These are phyloP conservation scores for Rhaphigaster nebulosa DNA, from an alignment of 2,888 invertebrate species.

Conservation along the genomic window DNA sequence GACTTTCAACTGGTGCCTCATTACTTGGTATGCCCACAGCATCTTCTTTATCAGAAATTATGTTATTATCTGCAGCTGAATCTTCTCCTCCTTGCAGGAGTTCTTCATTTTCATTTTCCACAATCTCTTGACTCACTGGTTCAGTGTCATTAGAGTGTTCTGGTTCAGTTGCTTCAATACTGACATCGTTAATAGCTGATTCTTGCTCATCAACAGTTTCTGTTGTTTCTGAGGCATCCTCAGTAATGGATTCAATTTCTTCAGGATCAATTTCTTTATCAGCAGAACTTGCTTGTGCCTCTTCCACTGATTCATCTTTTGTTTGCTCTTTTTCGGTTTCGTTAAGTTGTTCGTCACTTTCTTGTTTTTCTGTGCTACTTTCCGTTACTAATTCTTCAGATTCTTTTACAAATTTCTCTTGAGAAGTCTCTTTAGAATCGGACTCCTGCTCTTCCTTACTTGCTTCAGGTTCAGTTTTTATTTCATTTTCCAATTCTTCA, in stretches of 20 bases:
- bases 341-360: constrained; percentile 66
- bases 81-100: not conserved
- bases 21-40: not conserved
- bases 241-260: not conserved
- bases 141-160: constrained; percentile 3
- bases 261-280: not conserved
- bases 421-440: constrained; percentile 66
- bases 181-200: constrained; percentile 52
- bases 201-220: constrained; percentile 65
- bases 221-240: not conserved
- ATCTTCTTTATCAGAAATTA: not conserved
- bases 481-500: constrained; percentile 65
- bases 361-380: constrained; percentile 61
- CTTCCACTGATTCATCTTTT: constrained; percentile 40
- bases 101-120: constrained; percentile 4
- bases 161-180: constrained; percentile 3
- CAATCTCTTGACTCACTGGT: not conserved
- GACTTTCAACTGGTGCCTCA: not conserved
- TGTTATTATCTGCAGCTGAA: not conserved
- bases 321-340: constrained; percentile 62
- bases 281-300: not conserved
- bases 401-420: constrained; percentile 66
- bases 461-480: constrained; percentile 66
- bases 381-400: constrained; percentile 66
- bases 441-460: constrained; percentile 65